Base-by-base conservation (phyloP, 1,140 invertebrate species). In the Bombus picipes region DNA sequence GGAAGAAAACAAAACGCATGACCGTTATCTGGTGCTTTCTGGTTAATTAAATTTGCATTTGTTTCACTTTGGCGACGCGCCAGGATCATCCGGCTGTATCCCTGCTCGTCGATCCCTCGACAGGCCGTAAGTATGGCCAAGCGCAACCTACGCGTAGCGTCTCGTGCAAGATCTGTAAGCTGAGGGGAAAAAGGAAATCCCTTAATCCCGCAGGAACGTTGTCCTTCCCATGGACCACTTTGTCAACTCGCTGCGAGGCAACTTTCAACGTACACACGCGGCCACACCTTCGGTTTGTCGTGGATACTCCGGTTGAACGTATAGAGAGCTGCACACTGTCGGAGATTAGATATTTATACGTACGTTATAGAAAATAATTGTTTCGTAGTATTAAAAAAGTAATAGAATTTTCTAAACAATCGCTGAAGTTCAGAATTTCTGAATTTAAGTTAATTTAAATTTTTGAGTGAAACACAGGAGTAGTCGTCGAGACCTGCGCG, bases 21-120 rank as follows among this genome's bases (percentile, higher is more conserved):
- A 32, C 65, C 59, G 81, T 90, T 92, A 92, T 92, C 91, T 88
- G 81, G 39, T 59, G 84, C 89, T 91, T 91, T 91, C 90, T 88
- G 86, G 89, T 91, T 93, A 93, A 93, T 92, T 92, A 91, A 92
- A 92, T 92, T 92, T 89, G 88, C 88, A 91, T 92, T 91, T 89
- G 85, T 88, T 87, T 87, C 73, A 68, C 57, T 86, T 78, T 89
- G 87, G 91, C 90, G 53, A 59, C 25, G 62, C 18, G 84, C 91
- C 91, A 90, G 79, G 87, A 89, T 87, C 73, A 88, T 81, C 86
- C 80, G 73, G 25, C 59, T 57, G 68, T 85, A 81, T 62, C 62
- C 59, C 39, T 18, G 62, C 32, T 70, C 85, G 85, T 78, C 74
- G 81, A 83, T 87, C 68, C 81, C 57, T 32, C 53, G 74, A 65